Evolutionary conservation across 1,140 invertebrate species (phyloP).

Genomic region (Chlorops oryzae): DNA sequence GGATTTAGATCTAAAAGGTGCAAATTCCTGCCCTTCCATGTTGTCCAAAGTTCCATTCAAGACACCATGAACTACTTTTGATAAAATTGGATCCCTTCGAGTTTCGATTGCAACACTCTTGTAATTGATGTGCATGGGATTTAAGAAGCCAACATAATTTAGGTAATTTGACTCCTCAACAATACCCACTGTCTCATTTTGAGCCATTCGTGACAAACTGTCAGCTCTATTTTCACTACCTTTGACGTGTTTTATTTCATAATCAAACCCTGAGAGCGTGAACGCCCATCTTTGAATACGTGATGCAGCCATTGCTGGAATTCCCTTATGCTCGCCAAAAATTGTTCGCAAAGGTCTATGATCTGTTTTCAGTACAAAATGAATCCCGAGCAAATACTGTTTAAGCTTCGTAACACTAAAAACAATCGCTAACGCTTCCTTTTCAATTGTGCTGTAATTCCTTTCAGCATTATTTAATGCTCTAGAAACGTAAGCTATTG

Average conservation of each 20-base stretch:
- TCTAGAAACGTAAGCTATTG: slow-evolving; percentile 49
- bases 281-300: slow-evolving; percentile 32
- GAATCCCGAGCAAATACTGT: slow-evolving; percentile 44
- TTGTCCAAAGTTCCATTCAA: not conserved
- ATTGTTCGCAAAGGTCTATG: slow-evolving; percentile 48
- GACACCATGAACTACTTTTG: not conserved
- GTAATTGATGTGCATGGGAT: not conserved
- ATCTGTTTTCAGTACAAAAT: slow-evolving; percentile 50
- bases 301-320: slow-evolving; percentile 38
- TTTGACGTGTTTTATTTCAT: slow-evolving; percentile 20
- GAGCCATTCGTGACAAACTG: slow-evolving; percentile 19
- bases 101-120: slow-evolving; percentile 4
- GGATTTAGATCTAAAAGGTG: not conserved
- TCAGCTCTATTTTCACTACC: slow-evolving; percentile 21
- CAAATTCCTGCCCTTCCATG: not conserved
- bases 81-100: not conserved
- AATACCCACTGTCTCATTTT: not conserved
- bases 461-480: slow-evolving; percentile 22
- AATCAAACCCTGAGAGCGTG: slow-evolving; percentile 23
- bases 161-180: not conserved
- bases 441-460: slow-evolving; percentile 33
- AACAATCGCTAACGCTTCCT: slow-evolving; percentile 49
- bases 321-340: slow-evolving; percentile 32
- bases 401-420: slow-evolving; percentile 44
- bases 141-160: not conserved